phyloP scores from a whole-genome alignment of 1,140 invertebrate genomes.

The Dendroctonus ponderosae region DNA sequence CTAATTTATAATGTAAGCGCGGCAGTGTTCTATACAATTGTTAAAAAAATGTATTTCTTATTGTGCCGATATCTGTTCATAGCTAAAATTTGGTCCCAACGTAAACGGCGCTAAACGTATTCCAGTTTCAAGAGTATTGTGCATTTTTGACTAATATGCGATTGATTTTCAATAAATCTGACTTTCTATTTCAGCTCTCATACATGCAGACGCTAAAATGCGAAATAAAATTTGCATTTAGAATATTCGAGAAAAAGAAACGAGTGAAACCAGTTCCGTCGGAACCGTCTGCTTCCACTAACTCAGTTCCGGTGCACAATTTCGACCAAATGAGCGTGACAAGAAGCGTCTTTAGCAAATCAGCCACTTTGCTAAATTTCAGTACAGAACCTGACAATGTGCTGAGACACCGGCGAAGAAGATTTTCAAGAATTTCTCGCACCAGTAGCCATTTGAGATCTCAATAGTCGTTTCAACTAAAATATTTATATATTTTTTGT shows the following conservation, averaged over 20 bases:
- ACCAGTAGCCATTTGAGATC: too few species aligned
- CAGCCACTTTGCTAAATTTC: conserved; percentile 11
- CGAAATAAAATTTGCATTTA: conserved; percentile 63
- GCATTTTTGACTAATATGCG: neutral
- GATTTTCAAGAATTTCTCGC: too few species aligned
- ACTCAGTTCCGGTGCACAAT: neutral
- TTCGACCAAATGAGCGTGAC: conserved; percentile 13
- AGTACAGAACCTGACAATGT: neutral
- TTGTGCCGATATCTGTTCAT: too few species aligned
- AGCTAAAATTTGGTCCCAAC: too few species aligned
- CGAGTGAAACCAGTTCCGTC: conserved; percentile 52
- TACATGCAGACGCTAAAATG: conserved; percentile 61
- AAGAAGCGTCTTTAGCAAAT: conserved; percentile 19
- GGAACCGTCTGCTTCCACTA: conserved; percentile 28
- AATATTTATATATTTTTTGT: too few species aligned
- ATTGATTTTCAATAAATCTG: neutral
- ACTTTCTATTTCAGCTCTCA: conserved; percentile 55
- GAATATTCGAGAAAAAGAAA: conserved; percentile 64
- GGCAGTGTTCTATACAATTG: too few species aligned
- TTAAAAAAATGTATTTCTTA: too few species aligned
- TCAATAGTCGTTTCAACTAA: too few species aligned
- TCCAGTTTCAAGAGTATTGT: too few species aligned
- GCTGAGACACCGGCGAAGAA: too few species aligned
- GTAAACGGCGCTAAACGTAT: too few species aligned
- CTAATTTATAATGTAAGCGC: too few species aligned